A percentile compares a stretch with the other conserved stretches of the same genome.
Evolutionary conservation across 1,140 invertebrate genomes (phyloP).

Genomic region (Calycopis cecrops): DNA sequence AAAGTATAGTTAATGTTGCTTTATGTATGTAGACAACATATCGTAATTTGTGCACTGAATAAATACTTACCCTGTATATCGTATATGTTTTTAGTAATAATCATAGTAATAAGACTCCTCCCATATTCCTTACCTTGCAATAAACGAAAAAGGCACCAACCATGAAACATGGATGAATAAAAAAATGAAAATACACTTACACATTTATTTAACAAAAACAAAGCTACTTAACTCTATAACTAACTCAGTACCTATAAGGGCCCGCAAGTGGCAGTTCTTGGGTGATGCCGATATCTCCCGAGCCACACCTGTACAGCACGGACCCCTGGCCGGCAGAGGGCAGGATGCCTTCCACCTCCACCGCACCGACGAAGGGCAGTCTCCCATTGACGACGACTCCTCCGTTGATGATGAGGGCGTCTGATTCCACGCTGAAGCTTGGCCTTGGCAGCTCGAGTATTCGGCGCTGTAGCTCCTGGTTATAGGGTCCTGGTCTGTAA

Average conservation of each 20-base stretch:
- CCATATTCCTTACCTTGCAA: too few species aligned
- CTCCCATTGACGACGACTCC: conserved; percentile 32
- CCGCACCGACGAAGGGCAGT: conserved; percentile 38
- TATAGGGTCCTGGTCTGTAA: neutral
- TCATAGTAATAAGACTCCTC: too few species aligned
- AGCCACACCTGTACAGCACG: conserved; percentile 32
- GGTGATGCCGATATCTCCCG: conserved; percentile 26
- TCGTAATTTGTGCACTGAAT: too few species aligned
- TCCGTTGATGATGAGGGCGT: conserved; percentile 37
- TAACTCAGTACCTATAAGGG: neutral
- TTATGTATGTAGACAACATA: too few species aligned
- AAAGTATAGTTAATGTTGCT: too few species aligned
- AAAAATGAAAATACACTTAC: conserved; percentile 5
- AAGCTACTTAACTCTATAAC: neutral
- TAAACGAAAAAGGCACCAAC: too few species aligned
- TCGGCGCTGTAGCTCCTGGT: neutral
- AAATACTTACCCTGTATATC: too few species aligned
- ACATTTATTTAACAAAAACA: conserved; percentile 20
- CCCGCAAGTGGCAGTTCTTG: conserved; percentile 19
- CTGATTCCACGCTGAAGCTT: conserved; percentile 28
- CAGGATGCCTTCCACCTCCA: conserved; percentile 31
- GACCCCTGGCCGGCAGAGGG: conserved; percentile 29
- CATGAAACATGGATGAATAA: too few species aligned
- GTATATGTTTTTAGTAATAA: too few species aligned
- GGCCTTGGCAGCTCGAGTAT: conserved; percentile 28